These are phyloP conservation scores for Chrysolina americana DNA, from an alignment of 2,888 invertebrate genomes.

Conservation along the genomic window DNA sequence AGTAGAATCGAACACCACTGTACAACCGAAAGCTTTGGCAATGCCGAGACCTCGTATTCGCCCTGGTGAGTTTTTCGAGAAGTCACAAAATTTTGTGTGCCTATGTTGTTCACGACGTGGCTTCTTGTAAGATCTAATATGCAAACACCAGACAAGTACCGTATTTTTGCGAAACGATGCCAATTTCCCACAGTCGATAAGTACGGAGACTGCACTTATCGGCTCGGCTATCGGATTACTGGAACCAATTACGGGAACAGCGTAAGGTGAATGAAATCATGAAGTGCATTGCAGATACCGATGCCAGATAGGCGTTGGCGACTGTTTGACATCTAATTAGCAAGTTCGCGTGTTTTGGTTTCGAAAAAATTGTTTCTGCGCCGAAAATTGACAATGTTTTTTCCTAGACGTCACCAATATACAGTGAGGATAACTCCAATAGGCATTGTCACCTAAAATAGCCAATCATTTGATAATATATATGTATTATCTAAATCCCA, in stretches of 20 bases:
- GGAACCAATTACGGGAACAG: conserved; percentile 69
- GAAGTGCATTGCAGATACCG: conserved; percentile 65
- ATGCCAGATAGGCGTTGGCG: conserved; percentile 64
- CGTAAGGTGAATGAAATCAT: conserved; percentile 70
- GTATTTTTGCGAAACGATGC: conserved; percentile 50
- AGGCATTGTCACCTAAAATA: too few relatives aligned
- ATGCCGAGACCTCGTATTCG: too few relatives aligned
- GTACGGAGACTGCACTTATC: conserved; percentile 66
- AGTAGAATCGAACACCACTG: too few relatives aligned
- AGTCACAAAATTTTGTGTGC: not conserved
- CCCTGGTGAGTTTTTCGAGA: not conserved
- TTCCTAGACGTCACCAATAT: too few relatives aligned
- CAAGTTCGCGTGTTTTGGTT: conserved; percentile 53
- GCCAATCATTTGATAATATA: too few relatives aligned
- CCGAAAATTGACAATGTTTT: too few relatives aligned
- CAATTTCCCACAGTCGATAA: conserved; percentile 69
- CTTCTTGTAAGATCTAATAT: conserved; percentile 10
- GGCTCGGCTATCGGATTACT: conserved; percentile 67
- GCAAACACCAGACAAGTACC: conserved; percentile 38
- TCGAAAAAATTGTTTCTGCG: not conserved
- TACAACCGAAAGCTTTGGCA: too few relatives aligned
- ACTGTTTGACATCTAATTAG: conserved; percentile 67
- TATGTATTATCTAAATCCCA: too few relatives aligned
- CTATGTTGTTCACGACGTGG: not conserved
- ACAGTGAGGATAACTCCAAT: too few relatives aligned